Percentiles rank a stretch among this genome's conserved stretches.
phyloP scores from a whole-genome alignment of 30 jellyfish, hydroid and myxozoan genomes.

The Aurelia aurita complex sp. Pacific region DNA sequence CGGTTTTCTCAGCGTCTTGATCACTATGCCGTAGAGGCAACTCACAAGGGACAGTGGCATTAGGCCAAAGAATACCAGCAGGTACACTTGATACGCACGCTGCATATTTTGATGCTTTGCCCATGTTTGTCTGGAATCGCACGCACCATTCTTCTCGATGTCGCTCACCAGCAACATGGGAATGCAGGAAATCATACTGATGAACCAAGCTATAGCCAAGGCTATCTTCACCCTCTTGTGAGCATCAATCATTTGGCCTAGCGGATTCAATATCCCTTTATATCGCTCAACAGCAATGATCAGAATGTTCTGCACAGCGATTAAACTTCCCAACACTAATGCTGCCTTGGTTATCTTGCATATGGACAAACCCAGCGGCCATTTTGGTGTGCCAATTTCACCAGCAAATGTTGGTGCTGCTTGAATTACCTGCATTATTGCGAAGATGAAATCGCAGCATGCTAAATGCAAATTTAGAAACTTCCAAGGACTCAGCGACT shows the following conservation, averaged over 20 bases:
- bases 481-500: slow-evolving; percentile 21
- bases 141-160: not conserved
- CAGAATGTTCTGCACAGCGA: slow-evolving; percentile 21
- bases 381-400: not conserved
- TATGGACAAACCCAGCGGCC: slow-evolving; percentile 20
- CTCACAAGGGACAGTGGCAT: slow-evolving; percentile 6
- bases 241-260: slow-evolving; percentile 6
- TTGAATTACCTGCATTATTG: slow-evolving; percentile 19
- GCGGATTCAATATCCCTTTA: slow-evolving; percentile 25
- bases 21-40: slow-evolving; percentile 13
- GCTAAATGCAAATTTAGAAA: slow-evolving; percentile 50
- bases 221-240: not conserved
- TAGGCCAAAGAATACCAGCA: not conserved
- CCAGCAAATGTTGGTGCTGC: slow-evolving; percentile 14
- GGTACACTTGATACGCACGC: not conserved
- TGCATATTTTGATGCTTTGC: not conserved
- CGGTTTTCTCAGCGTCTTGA: slow-evolving; percentile 6
- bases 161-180: not conserved
- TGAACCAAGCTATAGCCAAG: slow-evolving; percentile 13
- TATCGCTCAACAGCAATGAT: slow-evolving; percentile 46
- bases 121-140: not conserved
- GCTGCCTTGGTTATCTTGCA: slow-evolving; percentile 20
- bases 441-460: slow-evolving; percentile 34
- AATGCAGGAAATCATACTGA: not conserved
- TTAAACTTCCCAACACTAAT: slow-evolving; percentile 26